Percentiles rank a stretch among this genome's conserved stretches.
Evolutionary conservation across 2,888 invertebrate genomes (phyloP).

Genomic region (Celastrina argiolus): DNA sequence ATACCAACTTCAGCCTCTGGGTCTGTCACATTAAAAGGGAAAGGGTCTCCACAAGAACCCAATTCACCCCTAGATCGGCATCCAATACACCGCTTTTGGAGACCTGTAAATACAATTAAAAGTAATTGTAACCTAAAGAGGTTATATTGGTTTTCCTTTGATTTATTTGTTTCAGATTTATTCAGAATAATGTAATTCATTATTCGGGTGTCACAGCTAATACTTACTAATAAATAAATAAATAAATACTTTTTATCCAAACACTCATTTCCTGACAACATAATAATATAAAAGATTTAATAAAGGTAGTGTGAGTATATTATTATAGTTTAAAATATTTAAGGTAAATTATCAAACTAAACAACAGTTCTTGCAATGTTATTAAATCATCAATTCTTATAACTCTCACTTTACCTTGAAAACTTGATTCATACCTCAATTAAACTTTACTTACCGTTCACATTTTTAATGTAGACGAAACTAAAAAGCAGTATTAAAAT

Average conservation of each 20-base stretch:
- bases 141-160: too few relatives aligned
- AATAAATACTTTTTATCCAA: too few relatives aligned
- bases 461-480: slow-evolving; percentile 40
- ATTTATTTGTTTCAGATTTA: too few relatives aligned
- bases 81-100: slow-evolving; percentile 86
- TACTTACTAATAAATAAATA: too few relatives aligned
- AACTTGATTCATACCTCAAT: slow-evolving; percentile 58
- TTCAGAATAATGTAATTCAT: too few relatives aligned
- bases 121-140: neutral
- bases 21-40: slow-evolving; percentile 86
- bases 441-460: slow-evolving; percentile 58
- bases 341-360: neutral
- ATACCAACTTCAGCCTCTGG: slow-evolving; percentile 84
- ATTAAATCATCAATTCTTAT: slow-evolving; percentile 22
- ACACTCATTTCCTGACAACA: too few relatives aligned
- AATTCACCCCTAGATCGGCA: slow-evolving; percentile 92
- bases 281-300: too few relatives aligned
- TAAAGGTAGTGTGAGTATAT: too few relatives aligned
- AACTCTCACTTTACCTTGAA: slow-evolving; percentile 74
- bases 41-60: slow-evolving; percentile 93
- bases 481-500: slow-evolving; percentile 4
- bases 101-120: slow-evolving; percentile 66
- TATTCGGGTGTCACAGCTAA: too few relatives aligned
- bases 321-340: too few relatives aligned
- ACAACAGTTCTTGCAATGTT: neutral